phyloP scores from a whole-genome alignment of 2,888 invertebrate genomes.

The Taphrorychus bicolor region DNA sequence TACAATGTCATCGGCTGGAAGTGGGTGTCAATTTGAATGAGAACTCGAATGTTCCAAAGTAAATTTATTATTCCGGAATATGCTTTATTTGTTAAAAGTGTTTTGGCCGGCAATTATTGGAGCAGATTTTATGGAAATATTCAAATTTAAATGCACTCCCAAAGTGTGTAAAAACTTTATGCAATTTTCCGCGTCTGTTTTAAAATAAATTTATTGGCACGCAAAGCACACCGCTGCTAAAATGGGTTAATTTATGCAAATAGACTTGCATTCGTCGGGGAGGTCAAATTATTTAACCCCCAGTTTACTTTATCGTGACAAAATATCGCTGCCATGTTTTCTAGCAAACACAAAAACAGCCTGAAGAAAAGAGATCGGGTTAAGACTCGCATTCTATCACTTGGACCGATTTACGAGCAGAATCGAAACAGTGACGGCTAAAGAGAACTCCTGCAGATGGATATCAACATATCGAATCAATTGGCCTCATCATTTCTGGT shows the following conservation, averaged over 20 bases:
- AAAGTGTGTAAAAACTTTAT: neutral
- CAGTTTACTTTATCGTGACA: too few relatives aligned
- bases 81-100: neutral
- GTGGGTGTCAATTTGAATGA: neutral
- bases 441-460: neutral
- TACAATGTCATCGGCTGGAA: neutral
- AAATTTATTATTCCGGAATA: neutral
- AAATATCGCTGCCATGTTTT: neutral
- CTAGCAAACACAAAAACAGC: neutral
- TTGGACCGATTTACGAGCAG: neutral
- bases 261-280: neutral
- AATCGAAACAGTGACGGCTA: neutral
- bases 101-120: neutral
- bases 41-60: neutral
- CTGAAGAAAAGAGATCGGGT: neutral
- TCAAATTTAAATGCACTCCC: constrained; percentile 1
- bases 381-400: neutral
- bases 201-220: constrained; percentile 4
- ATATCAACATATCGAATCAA: neutral
- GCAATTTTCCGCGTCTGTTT: neutral
- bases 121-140: neutral
- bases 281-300: neutral
- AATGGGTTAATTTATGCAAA: constrained; percentile 7
- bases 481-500: neutral
- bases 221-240: neutral